Evolutionary conservation across 1,140 invertebrate species (phyloP), one percentile per base, ranked within the genome.

Genomic region (Dreissena rostriformis): DNA sequence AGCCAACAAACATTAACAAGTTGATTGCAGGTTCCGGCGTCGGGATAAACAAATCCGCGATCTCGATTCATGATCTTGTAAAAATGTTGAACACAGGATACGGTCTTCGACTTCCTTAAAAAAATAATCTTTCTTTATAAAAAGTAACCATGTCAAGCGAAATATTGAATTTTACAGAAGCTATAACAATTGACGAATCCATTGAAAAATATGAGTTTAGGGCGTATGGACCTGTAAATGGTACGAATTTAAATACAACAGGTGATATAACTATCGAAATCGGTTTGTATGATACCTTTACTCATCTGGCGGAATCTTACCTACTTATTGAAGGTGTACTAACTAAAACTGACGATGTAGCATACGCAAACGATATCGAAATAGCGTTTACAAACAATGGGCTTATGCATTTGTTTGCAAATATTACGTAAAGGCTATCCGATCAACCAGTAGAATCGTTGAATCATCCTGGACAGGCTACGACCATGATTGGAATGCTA

Each of bases 21-120:
- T 63, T 63, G 15, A 2, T 68, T 28, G 26, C 19, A 6, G 67
- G 67, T 68, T 28, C 24, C 17, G 19, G 67, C 19, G 29, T 68
- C 24, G 39, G 39, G 39, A 8, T 39, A 39, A 8, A 39, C 19
- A 68, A 68, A 68, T n/a, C n/a, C 17, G 67, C 67, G 6, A 68
- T 68, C 2, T 19, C 67, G 6, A 68, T 68, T 22, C 67, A 68
- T 7, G 67, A 68, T 68, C 67, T 68, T 68, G 67, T 68, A 15
- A 67, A n/a, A n/a, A 67, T 14, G 26, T 67, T 67, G 26, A 67
- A 68, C 24, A 19, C 67, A 39, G 17, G 24, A 17, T 26, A 2
- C 67, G 17, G 29, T 28, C 67, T 68, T n/a, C 29, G 67, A 4
- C 29, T 68, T 2, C 1, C 29, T 39, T 68, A n/a, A 68, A 68